Conservation (phyloP, 2,797 vertebrate species). For the Phataginus tetradactyla region DNA sequence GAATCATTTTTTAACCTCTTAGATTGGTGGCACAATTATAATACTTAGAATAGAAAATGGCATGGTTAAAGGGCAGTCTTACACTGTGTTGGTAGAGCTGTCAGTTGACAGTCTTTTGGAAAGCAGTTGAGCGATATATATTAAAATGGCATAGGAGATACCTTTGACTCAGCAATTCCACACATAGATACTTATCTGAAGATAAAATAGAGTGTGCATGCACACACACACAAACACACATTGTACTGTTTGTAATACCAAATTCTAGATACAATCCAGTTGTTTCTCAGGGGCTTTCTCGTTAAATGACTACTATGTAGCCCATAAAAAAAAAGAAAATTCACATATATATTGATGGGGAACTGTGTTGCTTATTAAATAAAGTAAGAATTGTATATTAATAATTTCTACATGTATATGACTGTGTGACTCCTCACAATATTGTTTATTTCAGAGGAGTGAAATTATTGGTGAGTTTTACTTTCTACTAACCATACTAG, state of each 20-base stretch:
- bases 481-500: background rate
- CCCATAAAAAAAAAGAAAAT: background rate
- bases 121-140: background rate
- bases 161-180: background rate
- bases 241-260: background rate
- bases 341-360: background rate
- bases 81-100: background rate
- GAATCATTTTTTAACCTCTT: background rate
- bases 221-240: background rate
- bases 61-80: background rate
- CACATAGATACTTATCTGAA: background rate
- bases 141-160: background rate
- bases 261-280: background rate
- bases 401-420: background rate
- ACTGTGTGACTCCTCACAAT: background rate
- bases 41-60: background rate
- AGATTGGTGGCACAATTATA: background rate
- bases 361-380: background rate
- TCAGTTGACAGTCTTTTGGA: background rate
- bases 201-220: background rate
- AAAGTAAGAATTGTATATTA: background rate
- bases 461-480: background rate
- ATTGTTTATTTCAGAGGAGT: background rate
- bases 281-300: background rate
- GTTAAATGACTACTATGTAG: background rate